Evolutionary conservation across 2,113 vertebrate genomes (phyloP).

Genomic region (Alces alces): DNA sequence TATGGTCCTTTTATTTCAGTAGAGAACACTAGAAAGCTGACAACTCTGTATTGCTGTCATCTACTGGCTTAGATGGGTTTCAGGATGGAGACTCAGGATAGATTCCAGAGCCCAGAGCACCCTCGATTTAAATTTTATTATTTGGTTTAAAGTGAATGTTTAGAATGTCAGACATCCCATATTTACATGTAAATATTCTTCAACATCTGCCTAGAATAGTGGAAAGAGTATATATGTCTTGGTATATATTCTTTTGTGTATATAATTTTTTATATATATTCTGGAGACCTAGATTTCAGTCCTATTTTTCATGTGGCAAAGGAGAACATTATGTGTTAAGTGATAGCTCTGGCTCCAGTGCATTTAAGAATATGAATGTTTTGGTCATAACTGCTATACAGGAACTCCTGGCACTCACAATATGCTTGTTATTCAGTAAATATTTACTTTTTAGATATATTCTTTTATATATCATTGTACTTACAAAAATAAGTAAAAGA

Average conservation of each 20-base stretch:
- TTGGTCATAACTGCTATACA: neutral
- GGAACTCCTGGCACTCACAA: neutral
- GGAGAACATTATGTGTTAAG: neutral
- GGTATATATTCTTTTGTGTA: neutral
- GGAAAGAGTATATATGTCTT: neutral
- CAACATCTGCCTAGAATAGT: neutral
- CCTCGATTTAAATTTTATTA: neutral
- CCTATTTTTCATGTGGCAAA: neutral
- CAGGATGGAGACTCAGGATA: neutral
- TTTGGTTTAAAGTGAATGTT: neutral
- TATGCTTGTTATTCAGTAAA: neutral
- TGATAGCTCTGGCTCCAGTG: neutral
- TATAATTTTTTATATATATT: neutral
- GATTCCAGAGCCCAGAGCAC: neutral
- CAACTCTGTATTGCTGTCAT: fast-evolving
- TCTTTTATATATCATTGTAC: neutral
- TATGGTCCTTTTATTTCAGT: neutral
- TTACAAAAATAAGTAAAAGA: neutral
- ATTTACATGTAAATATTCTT: neutral
- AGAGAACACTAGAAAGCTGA: neutral
- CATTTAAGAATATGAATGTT: neutral
- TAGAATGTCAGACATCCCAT: neutral
- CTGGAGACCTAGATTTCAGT: neutral
- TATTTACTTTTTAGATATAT: neutral
- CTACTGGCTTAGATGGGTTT: neutral